Conservation (phyloP, 1,140 invertebrate species). For the Papilio dardanus region DNA sequence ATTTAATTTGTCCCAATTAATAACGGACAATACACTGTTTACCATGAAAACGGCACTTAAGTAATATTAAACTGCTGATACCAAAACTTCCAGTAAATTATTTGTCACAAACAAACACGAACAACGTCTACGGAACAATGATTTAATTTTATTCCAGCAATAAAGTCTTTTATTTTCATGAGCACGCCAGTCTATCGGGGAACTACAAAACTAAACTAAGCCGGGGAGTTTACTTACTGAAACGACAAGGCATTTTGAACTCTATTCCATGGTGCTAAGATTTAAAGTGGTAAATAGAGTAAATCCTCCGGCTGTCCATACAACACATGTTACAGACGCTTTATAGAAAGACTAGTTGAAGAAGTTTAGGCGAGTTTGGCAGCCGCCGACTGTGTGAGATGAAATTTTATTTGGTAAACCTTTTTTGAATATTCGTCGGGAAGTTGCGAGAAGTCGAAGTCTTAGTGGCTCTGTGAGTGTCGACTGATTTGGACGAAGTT, state of each 20-base stretch:
- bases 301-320: constrained; percentile 52
- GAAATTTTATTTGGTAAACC: constrained; percentile 69
- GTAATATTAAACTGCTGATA: constrained; percentile 20
- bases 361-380: constrained; percentile 52
- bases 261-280: not conserved
- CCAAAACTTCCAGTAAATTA: constrained; percentile 29
- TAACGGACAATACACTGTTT: not conserved
- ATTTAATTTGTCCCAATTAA: not conserved
- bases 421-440: constrained; percentile 61
- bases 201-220: constrained; percentile 47
- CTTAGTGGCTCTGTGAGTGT: constrained; percentile 44
- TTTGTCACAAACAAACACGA: constrained; percentile 38
- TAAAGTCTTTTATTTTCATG: constrained; percentile 50
- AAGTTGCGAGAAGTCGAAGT: constrained; percentile 41
- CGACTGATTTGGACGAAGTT: constrained; percentile 42
- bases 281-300: constrained; percentile 32
- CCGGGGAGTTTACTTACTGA: not conserved
- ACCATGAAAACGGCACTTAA: constrained; percentile 11
- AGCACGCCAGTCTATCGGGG: constrained; percentile 42
- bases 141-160: constrained; percentile 46
- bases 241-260: constrained; percentile 12
- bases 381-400: constrained; percentile 59
- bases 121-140: constrained; percentile 34
- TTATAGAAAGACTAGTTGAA: constrained; percentile 59
- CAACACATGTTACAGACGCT: constrained; percentile 64